Evolutionary conservation across 2,888 invertebrate genomes (phyloP).

Genomic region (Pteria penguin): DNA sequence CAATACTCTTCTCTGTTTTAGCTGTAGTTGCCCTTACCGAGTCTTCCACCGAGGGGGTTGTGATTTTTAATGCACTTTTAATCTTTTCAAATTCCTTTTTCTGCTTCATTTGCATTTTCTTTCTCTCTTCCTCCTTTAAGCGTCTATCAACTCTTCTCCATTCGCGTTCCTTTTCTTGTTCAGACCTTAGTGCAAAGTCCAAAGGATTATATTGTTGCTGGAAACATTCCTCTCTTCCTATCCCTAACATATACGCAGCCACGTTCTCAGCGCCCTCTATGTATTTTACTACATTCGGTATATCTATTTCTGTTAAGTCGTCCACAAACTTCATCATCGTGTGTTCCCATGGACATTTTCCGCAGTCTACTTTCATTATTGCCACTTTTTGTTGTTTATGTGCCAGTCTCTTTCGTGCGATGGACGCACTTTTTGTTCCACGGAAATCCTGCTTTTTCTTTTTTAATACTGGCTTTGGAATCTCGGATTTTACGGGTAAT

Average conservation of each 20-base stretch:
- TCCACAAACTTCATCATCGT: constrained; percentile 10
- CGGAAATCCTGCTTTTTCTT: not conserved
- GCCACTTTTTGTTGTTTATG: constrained; percentile 7
- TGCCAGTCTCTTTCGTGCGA: not conserved
- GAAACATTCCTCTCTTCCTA: not conserved
- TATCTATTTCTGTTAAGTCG: constrained; percentile 5
- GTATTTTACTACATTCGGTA: constrained; percentile 13
- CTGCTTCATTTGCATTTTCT: not conserved
- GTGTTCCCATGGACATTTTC: constrained; percentile 15
- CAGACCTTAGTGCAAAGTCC: not conserved
- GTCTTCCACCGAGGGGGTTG: not conserved
- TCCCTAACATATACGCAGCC: not conserved
- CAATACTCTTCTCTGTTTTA: too few relatives aligned
- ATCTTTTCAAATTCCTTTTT: not conserved
- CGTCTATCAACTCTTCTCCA: not conserved
- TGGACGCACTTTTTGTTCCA: not conserved
- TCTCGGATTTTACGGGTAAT: not conserved
- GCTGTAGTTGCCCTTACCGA: not conserved
- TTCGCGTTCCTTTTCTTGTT: not conserved
- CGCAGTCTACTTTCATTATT: constrained; percentile 7
- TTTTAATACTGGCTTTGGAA: not conserved
- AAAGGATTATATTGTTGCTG: not conserved
- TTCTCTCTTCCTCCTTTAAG: not conserved
- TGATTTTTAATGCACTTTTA: not conserved
- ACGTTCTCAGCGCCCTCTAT: constrained; percentile 15